phyloP scores from a whole-genome alignment of 1,140 invertebrate genomes.

The Piezodorus guildinii region DNA sequence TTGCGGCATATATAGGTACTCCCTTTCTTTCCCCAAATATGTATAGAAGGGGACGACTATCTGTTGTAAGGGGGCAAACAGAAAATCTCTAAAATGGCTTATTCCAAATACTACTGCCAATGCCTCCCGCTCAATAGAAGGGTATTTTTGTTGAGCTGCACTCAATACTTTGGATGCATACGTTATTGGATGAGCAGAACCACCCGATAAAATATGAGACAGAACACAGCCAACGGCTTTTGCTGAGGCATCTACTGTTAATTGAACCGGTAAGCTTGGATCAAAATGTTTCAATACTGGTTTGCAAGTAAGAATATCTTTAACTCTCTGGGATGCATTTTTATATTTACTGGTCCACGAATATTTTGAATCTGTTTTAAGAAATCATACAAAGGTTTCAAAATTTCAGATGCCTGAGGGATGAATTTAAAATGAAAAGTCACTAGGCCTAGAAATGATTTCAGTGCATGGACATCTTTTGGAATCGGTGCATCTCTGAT shows the following conservation, averaged over 20 bases:
- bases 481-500: constrained; percentile 10
- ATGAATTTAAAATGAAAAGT: constrained; percentile 15
- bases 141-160: no score
- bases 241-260: constrained; percentile 32
- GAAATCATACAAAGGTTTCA: constrained; percentile 16
- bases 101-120: no score
- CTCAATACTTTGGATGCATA: no score
- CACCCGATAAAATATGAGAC: no score
- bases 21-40: no score
- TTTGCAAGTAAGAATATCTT: constrained; percentile 9
- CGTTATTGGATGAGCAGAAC: no score
- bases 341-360: constrained; percentile 22
- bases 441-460: constrained; percentile 7
- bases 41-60: no score
- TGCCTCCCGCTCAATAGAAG: no score
- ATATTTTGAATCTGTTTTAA: constrained; percentile 21
- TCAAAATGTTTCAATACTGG: constrained; percentile 29
- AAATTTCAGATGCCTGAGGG: neutral
- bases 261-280: constrained; percentile 26
- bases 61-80: no score
- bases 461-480: neutral
- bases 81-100: no score
- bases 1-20: no score
- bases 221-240: no score
- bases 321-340: constrained; percentile 24